Base-by-base conservation (phyloP, 1,140 invertebrate species). In the Heliconius himera region DNA sequence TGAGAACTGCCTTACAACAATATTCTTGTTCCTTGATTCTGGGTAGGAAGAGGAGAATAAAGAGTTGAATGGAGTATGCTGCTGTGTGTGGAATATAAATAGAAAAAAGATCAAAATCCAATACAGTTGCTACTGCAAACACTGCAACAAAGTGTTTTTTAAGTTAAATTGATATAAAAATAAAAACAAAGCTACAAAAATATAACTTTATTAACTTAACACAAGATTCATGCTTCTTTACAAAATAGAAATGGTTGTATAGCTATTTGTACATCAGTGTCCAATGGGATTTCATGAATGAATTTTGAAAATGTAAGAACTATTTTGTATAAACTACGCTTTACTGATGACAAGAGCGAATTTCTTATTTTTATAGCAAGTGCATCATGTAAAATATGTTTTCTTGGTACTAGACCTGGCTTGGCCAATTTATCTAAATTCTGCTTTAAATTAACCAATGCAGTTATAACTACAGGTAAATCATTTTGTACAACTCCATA, bases 401-500 rank as follows among this genome's bases (percentile, higher is more conserved):
- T 96, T 76, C 93, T 96, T n/a, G 94, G 94, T 66, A 96, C 95
- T 41, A 96, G 90, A 56, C 96, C 95, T 54, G 96, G 95, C 89
- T 96, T 97, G 84, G 96, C 95, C 41, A 97, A 84, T 88, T 97
- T 97, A 77, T 98, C 97, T 49, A 97, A 84, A 82, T 95, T 95
- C 54, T 95, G 94, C 83, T 97, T 97, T 1, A 98, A 92, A 70
- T 94, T 94, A 6, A 97, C 87, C 2, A 98, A 84, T 9, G 95
- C 86, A 70, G 95, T 95, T 54, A 98, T 96, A n/a, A 98, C 96
- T 26, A 90, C 85, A 13, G 96, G 91, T 38, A 98, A 90, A 91
- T 97, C 97, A 89, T 97, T 97, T 86, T 98, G 97, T 6, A 97
- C 97, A 71, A 98, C 96, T 66, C 97, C 97, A 94, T 96, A 98